These are phyloP conservation scores for Glyphotaelius pellucidus DNA, from an alignment of 2,888 invertebrate species.

Conservation along the genomic window DNA sequence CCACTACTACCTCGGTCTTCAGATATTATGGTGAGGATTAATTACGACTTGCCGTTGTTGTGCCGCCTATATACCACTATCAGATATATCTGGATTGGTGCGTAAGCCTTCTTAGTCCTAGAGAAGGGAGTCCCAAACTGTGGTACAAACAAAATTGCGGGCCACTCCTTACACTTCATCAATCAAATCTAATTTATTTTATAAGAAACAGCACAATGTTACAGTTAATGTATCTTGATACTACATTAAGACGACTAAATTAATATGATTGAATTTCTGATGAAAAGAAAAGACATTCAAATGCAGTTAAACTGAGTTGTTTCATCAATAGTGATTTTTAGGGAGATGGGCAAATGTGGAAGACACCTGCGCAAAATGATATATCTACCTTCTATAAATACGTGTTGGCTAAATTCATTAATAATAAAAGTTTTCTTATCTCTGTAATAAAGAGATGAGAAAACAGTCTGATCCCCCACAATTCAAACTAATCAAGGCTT, in stretches of 20 bases:
- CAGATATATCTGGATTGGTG: constrained; percentile 48
- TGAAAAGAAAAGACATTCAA: too few relatives aligned
- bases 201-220: too few relatives aligned
- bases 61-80: constrained; percentile 24
- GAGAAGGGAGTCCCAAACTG: background rate
- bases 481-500: background rate
- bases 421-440: background rate
- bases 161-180: background rate
- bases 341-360: background rate
- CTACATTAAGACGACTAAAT: too few relatives aligned
- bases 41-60: constrained; percentile 54
- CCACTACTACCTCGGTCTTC: constrained; percentile 9
- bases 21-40: constrained; percentile 52
- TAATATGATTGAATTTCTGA: too few relatives aligned
- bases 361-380: too few relatives aligned
- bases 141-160: background rate
- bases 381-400: background rate
- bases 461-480: background rate
- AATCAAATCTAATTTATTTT: too few relatives aligned
- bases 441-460: background rate
- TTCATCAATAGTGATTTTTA: background rate
- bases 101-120: constrained; percentile 47
- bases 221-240: too few relatives aligned
- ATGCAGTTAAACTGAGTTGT: too few relatives aligned
- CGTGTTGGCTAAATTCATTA: background rate